Evolutionary conservation across 92 coral and sea anemone species (phyloP), one percentile per base, ranked within the genome.

Genomic region (Zoanthus sansibaricus): DNA sequence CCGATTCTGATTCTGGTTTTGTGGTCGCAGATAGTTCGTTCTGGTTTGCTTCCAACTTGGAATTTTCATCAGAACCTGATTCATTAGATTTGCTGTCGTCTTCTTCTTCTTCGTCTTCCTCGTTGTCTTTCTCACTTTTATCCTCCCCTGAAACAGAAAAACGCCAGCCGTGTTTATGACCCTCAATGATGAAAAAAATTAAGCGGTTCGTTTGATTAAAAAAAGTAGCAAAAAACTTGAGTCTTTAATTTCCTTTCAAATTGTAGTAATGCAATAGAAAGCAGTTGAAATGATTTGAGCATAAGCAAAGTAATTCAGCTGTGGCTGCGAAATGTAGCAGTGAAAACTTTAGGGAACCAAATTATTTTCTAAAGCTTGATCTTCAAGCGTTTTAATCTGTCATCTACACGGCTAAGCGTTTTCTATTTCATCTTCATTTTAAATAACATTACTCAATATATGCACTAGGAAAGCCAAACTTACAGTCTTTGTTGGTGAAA

Each of bases 111-210:
- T 18, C 72, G 11, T 66, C 85, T 30, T 66, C 25, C 0, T 47
- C 59, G 20, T 66, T 72, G 6, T 66, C 64, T 6, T 44, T 68
- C 21, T 80, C 83, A 8, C 54, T 69, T 25, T 67, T 18, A 69
- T 67, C 85, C 20, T 46, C 85, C 7, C 75, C 85, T 80, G 59
- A 64, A 80, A 80, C 85, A 67, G 75, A 80, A 80, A 6, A 48
- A 80, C 85, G 85, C 85, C 85, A 80, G 85, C 75, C 85, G 85
- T 80, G 75, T 80, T 80, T 67, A 80, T 80, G 85, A 80, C 74
- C 14, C 9, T 51, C 18, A 58, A 64, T 80, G 42, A 67, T n/a
- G 51, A 62, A 17, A 17, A 6, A 62, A 17, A 0, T 3, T 49
- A 49, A 17, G 16, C 62, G n/a, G 6, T 62, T 62, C 30, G 25